These are phyloP conservation scores for Aegithalos caudatus DNA, from an alignment of 2,113 vertebrate genomes.

Conservation along the genomic window DNA sequence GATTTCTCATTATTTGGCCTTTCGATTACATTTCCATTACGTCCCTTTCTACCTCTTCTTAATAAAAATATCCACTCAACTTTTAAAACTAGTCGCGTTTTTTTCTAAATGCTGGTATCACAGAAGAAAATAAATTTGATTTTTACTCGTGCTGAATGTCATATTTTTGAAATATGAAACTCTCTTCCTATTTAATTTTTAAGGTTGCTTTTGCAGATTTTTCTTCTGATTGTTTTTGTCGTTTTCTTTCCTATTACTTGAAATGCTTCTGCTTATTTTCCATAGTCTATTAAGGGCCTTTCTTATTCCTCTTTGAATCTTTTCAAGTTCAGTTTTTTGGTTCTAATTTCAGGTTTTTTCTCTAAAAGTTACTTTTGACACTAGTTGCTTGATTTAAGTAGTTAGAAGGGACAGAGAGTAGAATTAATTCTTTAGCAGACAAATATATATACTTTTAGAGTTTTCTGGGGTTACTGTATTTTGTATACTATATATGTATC, in stretches of 20 bases:
- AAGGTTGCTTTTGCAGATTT: neutral
- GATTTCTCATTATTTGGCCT: neutral
- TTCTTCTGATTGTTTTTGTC: neutral
- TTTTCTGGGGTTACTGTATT: neutral
- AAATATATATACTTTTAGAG: neutral
- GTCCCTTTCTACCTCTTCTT: neutral
- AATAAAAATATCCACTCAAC: neutral
- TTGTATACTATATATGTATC: neutral
- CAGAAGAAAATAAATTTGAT: neutral
- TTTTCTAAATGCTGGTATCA: neutral
- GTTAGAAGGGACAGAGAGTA: neutral
- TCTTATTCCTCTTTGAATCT: neutral
- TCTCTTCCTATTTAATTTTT: neutral
- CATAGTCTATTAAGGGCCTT: neutral
- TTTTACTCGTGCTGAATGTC: neutral
- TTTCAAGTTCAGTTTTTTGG: neutral
- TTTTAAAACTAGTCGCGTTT: neutral
- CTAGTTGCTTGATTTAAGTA: neutral
- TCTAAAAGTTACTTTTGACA: neutral
- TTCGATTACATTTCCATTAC: neutral
- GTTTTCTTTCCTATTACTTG: neutral
- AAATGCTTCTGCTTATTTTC: neutral
- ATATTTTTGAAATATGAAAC: neutral
- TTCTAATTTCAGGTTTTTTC: neutral
- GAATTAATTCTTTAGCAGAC: neutral